phyloP scores from a whole-genome alignment of 2,797 vertebrate species.

The Brachyrhaphis roseni region DNA sequence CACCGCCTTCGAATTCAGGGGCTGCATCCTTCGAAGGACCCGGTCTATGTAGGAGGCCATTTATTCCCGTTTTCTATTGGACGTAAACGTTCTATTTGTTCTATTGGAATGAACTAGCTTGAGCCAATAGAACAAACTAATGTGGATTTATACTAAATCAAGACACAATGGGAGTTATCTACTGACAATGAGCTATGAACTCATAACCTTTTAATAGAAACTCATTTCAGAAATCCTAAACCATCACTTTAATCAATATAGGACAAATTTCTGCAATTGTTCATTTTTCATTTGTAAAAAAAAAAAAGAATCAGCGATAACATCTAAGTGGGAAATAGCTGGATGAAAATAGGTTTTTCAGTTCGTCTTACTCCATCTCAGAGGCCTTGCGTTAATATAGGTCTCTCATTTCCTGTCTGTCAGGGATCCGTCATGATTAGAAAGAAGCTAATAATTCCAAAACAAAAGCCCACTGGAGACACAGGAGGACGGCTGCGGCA shows the following conservation, averaged over 20 bases:
- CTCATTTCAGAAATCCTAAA: not conserved
- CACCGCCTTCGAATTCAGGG: not conserved
- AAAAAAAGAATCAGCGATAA: not conserved
- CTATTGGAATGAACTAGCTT: too few species aligned
- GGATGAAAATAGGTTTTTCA: constrained; percentile 6
- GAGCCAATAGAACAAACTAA: not conserved
- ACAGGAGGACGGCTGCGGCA: constrained; percentile 42
- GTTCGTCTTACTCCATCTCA: constrained; percentile 2
- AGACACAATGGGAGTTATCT: not conserved
- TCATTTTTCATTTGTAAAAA: not conserved
- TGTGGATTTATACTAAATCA: not conserved
- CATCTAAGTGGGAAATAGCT: constrained; percentile 3
- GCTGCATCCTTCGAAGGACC: too few species aligned
- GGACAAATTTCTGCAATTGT: not conserved
- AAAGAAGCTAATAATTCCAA: constrained; percentile 64
- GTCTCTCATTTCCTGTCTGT: constrained; percentile 61
- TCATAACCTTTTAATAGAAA: not conserved
- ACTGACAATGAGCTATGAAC: not conserved
- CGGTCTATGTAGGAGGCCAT: too few species aligned
- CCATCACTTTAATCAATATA: not conserved
- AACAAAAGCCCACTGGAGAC: constrained; percentile 59
- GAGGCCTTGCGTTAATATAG: constrained; percentile 39
- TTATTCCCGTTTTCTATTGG: not conserved
- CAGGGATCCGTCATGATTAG: constrained; percentile 46
- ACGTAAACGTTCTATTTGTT: too few species aligned